Evolutionary conservation across 2,888 invertebrate species (phyloP), one percentile per base, ranked within the genome.

Genomic region (Pecten maximus): DNA sequence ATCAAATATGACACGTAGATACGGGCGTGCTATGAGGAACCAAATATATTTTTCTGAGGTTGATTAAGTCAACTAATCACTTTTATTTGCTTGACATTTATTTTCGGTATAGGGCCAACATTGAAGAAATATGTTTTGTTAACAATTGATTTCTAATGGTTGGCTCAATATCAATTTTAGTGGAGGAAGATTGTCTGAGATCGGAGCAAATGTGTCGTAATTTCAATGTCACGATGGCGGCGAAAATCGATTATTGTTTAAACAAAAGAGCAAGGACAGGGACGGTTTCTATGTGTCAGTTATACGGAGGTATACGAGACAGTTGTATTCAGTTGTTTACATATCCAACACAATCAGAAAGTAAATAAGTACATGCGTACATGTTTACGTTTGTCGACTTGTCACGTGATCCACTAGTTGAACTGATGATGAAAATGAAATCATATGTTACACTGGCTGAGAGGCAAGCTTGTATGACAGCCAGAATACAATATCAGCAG

Each of bases 161-260:
- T 23, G 2, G 35, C 35, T 74, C 15, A 35, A 74, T 35, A 35
- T 74, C 28, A 74, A 35, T 74, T 74, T 74, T 15, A 28, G 35
- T 15, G 74, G 74, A 74, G 74, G 74, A 74, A 35, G 74, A 74
- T 74, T 74, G 74, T 74, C 74, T 74, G 74, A 28, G 35, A 74
- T 74, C 35, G 12, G 10, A 74, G 0, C 28, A 74, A 74, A 35
- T 74, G 10, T 74, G 74, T 35, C 35, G 74, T 74, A 35, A 35
- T 35, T 74, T 74, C 74, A 74, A 74, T 4, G 74, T 74, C 74
- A 74, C 35, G 15, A 35, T 10, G 74, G 28, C 35, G 6, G 74
- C 8, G 54, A 35, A 35, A 74, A 74, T 74, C 10, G 74, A 74
- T 74, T 0, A 35, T 35, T 74, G 28, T 74, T 74, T 74, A 6